Evolutionary conservation across 1,140 invertebrate species (phyloP).

Genomic region (Agrilus planipennis): DNA sequence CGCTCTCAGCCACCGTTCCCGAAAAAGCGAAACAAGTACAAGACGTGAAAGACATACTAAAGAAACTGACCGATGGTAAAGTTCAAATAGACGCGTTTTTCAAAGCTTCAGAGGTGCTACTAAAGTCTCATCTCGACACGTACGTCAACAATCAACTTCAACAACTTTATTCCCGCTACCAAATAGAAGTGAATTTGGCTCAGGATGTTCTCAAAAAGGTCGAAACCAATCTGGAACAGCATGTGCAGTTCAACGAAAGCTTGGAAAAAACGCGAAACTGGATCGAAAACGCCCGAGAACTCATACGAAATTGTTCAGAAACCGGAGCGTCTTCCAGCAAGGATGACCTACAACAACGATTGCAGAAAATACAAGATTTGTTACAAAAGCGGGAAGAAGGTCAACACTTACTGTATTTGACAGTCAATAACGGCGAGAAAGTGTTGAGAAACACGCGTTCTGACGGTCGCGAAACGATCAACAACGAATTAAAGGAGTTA

Average conservation of each 20-base stretch:
- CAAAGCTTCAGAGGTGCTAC: conserved; percentile 56
- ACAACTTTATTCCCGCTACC: conserved; percentile 82
- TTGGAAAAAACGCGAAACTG: conserved; percentile 70
- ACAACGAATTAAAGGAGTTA: conserved; percentile 75
- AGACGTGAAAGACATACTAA: conserved; percentile 65
- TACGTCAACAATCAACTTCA: conserved; percentile 85
- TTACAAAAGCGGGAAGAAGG: conserved; percentile 78
- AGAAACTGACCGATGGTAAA: conserved; percentile 66
- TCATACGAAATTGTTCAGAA: conserved; percentile 69
- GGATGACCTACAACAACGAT: conserved; percentile 68
- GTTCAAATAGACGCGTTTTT: conserved; percentile 76
- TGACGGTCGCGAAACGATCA: conserved; percentile 80
- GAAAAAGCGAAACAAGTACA: conserved; percentile 80
- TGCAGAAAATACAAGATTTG: conserved; percentile 73
- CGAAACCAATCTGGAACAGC: conserved; percentile 79
- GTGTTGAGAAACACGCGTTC: conserved; percentile 75
- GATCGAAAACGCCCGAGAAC: conserved; percentile 79
- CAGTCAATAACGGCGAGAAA: conserved; percentile 88
- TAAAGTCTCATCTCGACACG: conserved; percentile 77
- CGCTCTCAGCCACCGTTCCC: conserved; percentile 63
- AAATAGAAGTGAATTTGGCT: conserved; percentile 78
- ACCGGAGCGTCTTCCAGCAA: conserved; percentile 66
- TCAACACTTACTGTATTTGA: conserved; percentile 77
- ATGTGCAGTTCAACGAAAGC: conserved; percentile 71
- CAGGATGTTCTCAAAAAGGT: conserved; percentile 90